These are phyloP conservation scores for Himantopus leucocephalus DNA, from an alignment of 2,113 vertebrate species.

Conservation along the genomic window DNA sequence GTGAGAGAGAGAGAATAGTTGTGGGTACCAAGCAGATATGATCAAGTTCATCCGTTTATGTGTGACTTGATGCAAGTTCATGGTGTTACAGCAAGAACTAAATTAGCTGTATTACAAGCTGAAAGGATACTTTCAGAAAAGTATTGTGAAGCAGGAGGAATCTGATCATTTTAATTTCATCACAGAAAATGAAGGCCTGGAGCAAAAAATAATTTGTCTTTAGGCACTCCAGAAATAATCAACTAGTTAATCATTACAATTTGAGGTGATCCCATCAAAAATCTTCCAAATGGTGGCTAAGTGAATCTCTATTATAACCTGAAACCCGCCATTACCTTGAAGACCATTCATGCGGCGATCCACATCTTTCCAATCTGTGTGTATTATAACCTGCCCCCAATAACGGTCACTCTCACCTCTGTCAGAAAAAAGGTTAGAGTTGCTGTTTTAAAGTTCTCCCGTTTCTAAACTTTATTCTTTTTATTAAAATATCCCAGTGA, in stretches of 20 bases:
- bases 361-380: neutral
- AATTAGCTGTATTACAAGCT: neutral
- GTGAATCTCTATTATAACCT: neutral
- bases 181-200: neutral
- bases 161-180: neutral
- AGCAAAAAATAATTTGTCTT: neutral
- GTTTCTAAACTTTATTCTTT: neutral
- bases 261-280: neutral
- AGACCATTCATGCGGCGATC: neutral
- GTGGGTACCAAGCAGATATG: neutral
- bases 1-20: neutral
- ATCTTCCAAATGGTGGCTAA: neutral
- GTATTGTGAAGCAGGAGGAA: neutral
- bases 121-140: neutral
- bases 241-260: neutral
- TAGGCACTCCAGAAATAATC: neutral
- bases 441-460: neutral
- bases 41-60: neutral
- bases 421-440: neutral
- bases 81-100: neutral
- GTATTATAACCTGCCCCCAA: neutral
- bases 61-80: neutral
- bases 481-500: neutral
- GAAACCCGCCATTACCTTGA: neutral
- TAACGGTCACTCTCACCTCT: neutral